Conservation (phyloP, 2,113 vertebrate genomes). For the Sminthopsis crassicaudata region DNA sequence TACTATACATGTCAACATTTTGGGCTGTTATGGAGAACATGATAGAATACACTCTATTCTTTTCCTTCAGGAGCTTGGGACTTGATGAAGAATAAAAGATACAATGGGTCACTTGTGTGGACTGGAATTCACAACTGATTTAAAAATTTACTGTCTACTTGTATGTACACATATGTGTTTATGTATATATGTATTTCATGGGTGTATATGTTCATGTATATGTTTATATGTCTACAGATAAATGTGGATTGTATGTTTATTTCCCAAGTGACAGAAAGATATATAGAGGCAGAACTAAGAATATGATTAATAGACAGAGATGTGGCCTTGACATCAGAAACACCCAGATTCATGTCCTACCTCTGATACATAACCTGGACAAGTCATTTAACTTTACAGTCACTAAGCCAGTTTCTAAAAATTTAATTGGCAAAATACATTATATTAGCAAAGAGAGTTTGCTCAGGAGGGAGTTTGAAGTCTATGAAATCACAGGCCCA, state of each 20-base stretch:
- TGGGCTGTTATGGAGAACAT: background rate
- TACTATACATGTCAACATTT: background rate
- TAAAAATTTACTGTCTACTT: background rate
- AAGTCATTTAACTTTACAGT: background rate
- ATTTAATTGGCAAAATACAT: background rate
- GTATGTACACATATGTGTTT: background rate
- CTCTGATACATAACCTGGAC: background rate
- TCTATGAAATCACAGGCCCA: background rate
- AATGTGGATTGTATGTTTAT: background rate
- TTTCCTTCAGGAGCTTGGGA: background rate
- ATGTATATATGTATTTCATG: background rate
- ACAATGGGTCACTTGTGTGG: no score
- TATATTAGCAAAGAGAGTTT: background rate
- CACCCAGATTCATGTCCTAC: background rate
- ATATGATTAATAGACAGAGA: background rate
- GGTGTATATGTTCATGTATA: no score
- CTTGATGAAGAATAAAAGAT: rapidly evolving
- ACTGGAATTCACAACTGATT: background rate
- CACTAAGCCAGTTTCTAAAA: background rate
- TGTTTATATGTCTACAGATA: background rate
- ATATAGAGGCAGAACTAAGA: background rate
- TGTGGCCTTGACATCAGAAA: background rate
- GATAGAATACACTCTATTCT: background rate
- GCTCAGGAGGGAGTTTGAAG: background rate
- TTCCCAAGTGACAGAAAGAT: background rate